Evolutionary conservation across 2,113 vertebrate genomes (phyloP), one percentile per base, ranked within the genome.

Genomic region (Myodes glareolus): DNA sequence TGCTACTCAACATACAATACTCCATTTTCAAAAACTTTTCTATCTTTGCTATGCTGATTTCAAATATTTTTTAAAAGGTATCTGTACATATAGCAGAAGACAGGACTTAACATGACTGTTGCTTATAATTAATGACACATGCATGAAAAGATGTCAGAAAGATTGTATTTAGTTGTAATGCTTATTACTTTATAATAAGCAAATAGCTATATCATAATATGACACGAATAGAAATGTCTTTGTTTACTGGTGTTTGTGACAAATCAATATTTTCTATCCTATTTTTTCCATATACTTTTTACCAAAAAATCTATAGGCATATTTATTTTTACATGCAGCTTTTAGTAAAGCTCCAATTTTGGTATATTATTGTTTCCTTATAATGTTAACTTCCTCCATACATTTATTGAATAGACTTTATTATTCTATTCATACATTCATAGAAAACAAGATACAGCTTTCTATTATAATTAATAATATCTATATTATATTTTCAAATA

Each of bases 121-220:
- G 50, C 33, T n/a, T 5, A 68, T 7, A 33, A 16, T 33, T 68
- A 68, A 33, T 68, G 31, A 68, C 10, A 25, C 10, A 25, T 23
- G 76, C 9, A 88, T 88, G 94, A 70, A 97, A 77, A 27, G 73
- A 42, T 72, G 65, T 89, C 42, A 77, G 39, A 92, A 82, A 89
- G 11, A 91, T 67, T 7, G 80, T 36, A 25, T 29, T 88, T 91
- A 93, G 96, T 91, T 63, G 4, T 92, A 96, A 77, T 97, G 47
- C 17, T 25, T 63, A 78, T 50, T 97, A 88, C 93, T 67, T 65
- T 91, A 36, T 55, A 88, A 42, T 82, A 82, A 50, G 84, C 21
- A 63, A 82, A 63, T 94, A 92, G 73, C 3, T 78, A 13, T 77
- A 47, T 12, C 63, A 25, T 70, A 45, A 67, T 45, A 36, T 31